Conservation (phyloP, 2,797 vertebrate genomes). For the Selene dorsalis region DNA sequence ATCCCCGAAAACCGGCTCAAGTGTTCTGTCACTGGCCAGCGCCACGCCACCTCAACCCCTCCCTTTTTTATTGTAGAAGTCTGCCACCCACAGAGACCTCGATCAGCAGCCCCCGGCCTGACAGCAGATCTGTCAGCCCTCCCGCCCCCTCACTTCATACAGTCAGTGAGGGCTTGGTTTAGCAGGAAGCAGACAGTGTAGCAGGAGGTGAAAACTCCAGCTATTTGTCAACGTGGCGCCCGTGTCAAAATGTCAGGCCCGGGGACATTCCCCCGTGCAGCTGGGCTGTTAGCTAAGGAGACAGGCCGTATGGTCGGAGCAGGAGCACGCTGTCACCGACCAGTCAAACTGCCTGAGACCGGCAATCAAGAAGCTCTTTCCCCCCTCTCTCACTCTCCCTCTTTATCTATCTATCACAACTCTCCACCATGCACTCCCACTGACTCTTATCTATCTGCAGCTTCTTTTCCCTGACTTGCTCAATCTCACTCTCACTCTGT, state of each 20-base stretch:
- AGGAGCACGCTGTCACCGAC: constrained; percentile 85
- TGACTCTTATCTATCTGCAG: constrained; percentile 50
- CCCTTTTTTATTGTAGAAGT: constrained; percentile 64
- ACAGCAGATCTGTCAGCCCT: constrained; percentile 86
- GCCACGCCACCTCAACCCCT: constrained; percentile 30
- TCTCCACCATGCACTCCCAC: constrained; percentile 57
- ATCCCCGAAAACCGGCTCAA: constrained; percentile 59
- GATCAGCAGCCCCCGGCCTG: constrained; percentile 79
- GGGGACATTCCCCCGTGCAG: constrained; percentile 86
- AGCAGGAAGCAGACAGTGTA: constrained; percentile 85
- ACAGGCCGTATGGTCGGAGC: constrained; percentile 87
- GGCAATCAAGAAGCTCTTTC: constrained; percentile 71
- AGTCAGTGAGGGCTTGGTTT: constrained; percentile 82
- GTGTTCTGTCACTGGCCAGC: constrained; percentile 71
- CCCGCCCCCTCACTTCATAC: constrained; percentile 73
- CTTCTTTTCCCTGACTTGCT: constrained; percentile 46
- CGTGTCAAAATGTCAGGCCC: constrained; percentile 88
- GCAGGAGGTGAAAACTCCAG: constrained; percentile 88
- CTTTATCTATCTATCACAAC: constrained; percentile 73
- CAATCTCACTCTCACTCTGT: constrained; percentile 57
- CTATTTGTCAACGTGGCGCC: constrained; percentile 89
- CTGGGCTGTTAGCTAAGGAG: constrained; percentile 87
- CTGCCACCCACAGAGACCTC: constrained; percentile 86
- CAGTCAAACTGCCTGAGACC: constrained; percentile 78
- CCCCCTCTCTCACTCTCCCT: constrained; percentile 58